Percentiles rank a stretch among this genome's conserved stretches.
phyloP scores from a whole-genome alignment of 1,140 invertebrate species.

The Lordiphosa mommai region DNA sequence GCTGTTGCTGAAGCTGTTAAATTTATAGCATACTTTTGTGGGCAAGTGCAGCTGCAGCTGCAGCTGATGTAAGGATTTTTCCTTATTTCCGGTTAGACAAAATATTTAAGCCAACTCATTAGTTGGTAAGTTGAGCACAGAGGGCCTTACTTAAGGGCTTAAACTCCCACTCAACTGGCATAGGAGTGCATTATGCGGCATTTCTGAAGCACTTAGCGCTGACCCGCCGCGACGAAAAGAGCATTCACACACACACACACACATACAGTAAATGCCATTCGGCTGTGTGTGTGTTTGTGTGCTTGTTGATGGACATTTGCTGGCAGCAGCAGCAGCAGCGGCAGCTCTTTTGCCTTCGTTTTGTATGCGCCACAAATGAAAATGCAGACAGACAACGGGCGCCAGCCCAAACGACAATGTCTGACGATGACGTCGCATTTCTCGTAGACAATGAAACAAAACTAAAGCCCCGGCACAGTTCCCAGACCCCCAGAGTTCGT shows the following conservation, averaged over 20 bases:
- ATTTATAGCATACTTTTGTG: constrained; percentile 42
- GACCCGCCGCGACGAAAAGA: constrained; percentile 50
- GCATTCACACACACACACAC: constrained; percentile 16
- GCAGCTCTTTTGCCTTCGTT: constrained; percentile 57
- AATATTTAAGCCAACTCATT: constrained; percentile 65
- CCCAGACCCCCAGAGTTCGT: constrained; percentile 45
- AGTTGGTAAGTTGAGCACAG: constrained; percentile 17
- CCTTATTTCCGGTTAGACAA: constrained; percentile 11
- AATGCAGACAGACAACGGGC: constrained; percentile 76
- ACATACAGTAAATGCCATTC: constrained; percentile 31
- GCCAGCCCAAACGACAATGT: constrained; percentile 53
- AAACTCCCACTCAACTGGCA: constrained; percentile 6
- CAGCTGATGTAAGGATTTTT: not conserved
- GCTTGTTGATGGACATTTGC: constrained; percentile 72
- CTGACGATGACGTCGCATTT: constrained; percentile 75
- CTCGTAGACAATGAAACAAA: constrained; percentile 65
- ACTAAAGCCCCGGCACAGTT: constrained; percentile 53
- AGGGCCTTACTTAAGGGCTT: constrained; percentile 26
- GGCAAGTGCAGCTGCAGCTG: constrained; percentile 6
- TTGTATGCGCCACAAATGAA: constrained; percentile 76
- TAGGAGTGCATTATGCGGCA: constrained; percentile 49
- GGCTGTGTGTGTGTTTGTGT: constrained; percentile 16
- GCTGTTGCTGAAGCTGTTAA: constrained; percentile 36
- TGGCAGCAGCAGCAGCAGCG: constrained; percentile 33
- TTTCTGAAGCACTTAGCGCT: constrained; percentile 50